Evolutionary conservation across 53 echinoderm and acorn worm genomes (phyloP).

Genomic region (Paelopatides confundens): DNA sequence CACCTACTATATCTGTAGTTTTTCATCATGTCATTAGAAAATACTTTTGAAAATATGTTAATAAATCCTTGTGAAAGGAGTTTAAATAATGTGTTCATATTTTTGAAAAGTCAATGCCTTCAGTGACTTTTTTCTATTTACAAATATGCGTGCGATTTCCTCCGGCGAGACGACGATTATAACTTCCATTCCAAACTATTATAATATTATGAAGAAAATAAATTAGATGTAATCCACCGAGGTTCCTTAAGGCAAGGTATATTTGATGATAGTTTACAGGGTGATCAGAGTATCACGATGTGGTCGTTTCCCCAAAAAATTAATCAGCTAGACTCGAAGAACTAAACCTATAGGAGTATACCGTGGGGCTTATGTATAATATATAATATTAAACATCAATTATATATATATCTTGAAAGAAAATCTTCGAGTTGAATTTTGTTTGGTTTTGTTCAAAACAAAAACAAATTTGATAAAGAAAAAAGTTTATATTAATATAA

Average conservation of each 20-base stretch:
- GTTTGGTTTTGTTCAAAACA: no score
- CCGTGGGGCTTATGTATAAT: background rate
- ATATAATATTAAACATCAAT: background rate
- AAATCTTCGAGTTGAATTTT: no score
- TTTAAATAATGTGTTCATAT: no score
- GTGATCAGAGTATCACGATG: background rate
- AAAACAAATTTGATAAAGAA: no score
- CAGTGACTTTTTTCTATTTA: background rate
- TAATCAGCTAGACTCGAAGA: background rate
- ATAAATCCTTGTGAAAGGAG: no score
- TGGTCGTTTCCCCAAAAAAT: background rate
- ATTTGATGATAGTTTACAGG: background rate
- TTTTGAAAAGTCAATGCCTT: no score
- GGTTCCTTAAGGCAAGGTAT: slow-evolving; percentile 2
- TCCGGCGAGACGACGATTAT: background rate
- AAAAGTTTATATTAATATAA: no score
- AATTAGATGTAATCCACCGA: slow-evolving; percentile 18
- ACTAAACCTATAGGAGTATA: background rate
- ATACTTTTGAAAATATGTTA: no score
- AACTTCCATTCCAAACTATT: background rate
- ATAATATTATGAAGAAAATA: background rate
- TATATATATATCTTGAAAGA: no score
- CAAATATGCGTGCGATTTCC: background rate
- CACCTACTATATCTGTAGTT: no score
- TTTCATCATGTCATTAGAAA: no score